Conservation (phyloP, 2,888 invertebrate species). For the Dyspetes luteomarginatus region DNA sequence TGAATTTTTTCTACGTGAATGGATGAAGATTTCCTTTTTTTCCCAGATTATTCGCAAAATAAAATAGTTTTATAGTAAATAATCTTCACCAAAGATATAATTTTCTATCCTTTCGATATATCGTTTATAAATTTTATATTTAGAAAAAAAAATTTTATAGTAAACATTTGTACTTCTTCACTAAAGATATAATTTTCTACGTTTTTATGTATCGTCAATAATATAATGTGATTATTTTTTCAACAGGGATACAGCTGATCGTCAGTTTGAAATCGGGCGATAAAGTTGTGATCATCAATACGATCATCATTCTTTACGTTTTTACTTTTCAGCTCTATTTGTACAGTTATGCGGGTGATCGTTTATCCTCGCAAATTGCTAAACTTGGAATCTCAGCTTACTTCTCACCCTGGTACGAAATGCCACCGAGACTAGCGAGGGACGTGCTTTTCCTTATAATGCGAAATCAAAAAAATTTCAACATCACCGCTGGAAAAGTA, state of each 20-base stretch:
- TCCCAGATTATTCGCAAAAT: no score
- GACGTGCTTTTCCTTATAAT: constrained; percentile 63
- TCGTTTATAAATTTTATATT: no score
- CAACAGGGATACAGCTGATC: constrained; percentile 64
- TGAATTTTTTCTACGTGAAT: no score
- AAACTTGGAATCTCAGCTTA: constrained; percentile 58
- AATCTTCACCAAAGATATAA: no score
- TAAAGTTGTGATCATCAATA: constrained; percentile 46
- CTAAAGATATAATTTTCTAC: no score
- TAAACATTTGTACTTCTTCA: no score
- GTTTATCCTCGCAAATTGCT: constrained; percentile 55
- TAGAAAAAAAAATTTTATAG: no score
- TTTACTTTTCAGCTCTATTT: constrained; percentile 61
- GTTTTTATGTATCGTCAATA: no score
- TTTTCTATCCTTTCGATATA: no score
- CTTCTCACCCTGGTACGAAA: constrained; percentile 58
- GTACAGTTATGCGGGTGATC: constrained; percentile 66
- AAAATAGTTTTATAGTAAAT: no score
- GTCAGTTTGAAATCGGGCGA: constrained; percentile 58
- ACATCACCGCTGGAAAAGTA: constrained; percentile 64
- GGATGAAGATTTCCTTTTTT: no score
- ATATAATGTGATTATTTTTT: no score
- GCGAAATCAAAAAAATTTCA: constrained; percentile 54
- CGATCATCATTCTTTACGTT: constrained; percentile 52
- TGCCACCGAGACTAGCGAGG: constrained; percentile 46